Conservation (phyloP, 2,113 vertebrate species). For the Epinephelus lanceolatus region DNA sequence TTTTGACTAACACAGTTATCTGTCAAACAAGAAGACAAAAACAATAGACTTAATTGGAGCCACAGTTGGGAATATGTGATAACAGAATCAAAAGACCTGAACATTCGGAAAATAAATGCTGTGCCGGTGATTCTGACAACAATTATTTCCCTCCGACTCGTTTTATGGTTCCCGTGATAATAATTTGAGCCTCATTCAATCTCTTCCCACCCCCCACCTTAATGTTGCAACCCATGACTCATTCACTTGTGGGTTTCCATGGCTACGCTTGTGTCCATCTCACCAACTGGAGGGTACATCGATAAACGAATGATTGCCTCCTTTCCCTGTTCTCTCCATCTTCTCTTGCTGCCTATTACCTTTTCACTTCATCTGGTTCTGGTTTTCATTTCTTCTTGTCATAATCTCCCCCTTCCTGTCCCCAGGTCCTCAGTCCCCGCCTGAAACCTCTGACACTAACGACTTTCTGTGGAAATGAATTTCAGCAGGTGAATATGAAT, state of each 20-base stretch:
- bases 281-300: slow-evolving; percentile 6
- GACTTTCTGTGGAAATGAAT: background rate
- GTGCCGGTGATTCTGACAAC: background rate
- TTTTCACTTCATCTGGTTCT: background rate
- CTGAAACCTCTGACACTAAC: background rate
- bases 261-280: slow-evolving; percentile 36
- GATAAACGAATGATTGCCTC: slow-evolving; percentile 27
- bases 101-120: background rate
- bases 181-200: slow-evolving; percentile 22
- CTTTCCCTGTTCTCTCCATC: slow-evolving; percentile 2
- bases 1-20: background rate
- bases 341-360: slow-evolving; percentile 13
- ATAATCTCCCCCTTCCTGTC: background rate
- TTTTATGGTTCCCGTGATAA: slow-evolving; percentile 25
- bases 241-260: slow-evolving; percentile 59
- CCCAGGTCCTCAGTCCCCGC: background rate
- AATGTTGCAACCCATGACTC: slow-evolving; percentile 53
- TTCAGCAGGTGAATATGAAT: background rate
- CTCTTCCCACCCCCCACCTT: background rate
- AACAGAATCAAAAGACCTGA: slow-evolving; percentile 8
- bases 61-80: background rate
- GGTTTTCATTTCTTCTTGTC: background rate
- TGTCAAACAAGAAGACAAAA: background rate
- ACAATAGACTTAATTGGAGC: background rate
- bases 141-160: slow-evolving; percentile 9